Evolutionary conservation across 2,888 invertebrate genomes (phyloP), one percentile per base, ranked within the genome.

Genomic region (Mactromeris polynyma): DNA sequence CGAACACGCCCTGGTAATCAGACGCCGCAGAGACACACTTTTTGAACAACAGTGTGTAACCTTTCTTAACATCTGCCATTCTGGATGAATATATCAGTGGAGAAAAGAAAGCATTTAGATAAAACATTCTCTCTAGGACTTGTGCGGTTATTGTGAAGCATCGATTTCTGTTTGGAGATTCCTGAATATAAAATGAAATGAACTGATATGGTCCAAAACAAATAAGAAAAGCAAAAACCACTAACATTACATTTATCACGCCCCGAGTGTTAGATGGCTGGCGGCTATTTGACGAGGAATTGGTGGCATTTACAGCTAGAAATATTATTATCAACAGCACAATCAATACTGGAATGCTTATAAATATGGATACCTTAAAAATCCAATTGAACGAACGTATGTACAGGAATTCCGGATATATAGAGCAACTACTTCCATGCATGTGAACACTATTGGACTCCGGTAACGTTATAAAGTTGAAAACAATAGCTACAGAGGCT

Each of bases 361-460:
- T 89, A 54, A 91, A 91, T 38, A 91, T 83, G 33, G 91, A 89
- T 4, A 91, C 91, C 77, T 91, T 91, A 46, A 91, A 91, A 78
- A 91, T 91, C 91, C 91, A 91, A 42, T 91, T 91, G 82, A 91
- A 91, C 58, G 91, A 91, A 36, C 89, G 89, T 83, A 91, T 91
- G 81, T 91, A 91, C 58, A 91, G 33, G 79, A 87, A 91, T 46
- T 58, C 80, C 26, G 87, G 77, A 83, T 91, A 91, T 19, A 89
- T 77, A 4, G 89, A 91, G 77, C 91, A 91, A 80, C 87, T 89
- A 83, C 89, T 91, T 77, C 89, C 91, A 69, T 91, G 87, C 11
- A 80, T 83, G 51, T 87, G 81, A 58, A 91, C 90, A 78, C 51
- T 38, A 2, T 85, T 87, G 21, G 85, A 38, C n/a, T 85, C 89